Evolutionary conservation across 2,888 invertebrate species (phyloP), one percentile per base, ranked within the genome.

Genomic region (Orthonychiurus folsomi): DNA sequence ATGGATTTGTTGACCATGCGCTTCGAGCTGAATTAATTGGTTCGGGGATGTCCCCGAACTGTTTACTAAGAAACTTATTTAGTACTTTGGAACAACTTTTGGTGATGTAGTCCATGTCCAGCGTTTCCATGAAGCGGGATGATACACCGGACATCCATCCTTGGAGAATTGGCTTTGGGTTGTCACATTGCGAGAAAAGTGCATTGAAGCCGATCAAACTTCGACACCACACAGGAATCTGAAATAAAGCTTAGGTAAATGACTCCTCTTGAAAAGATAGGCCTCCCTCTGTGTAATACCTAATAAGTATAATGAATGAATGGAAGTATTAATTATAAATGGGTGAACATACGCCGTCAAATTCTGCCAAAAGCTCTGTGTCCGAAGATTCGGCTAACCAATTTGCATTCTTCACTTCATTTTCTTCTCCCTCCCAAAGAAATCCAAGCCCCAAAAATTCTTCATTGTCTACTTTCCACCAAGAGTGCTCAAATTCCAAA

Each of bases 71-170:
- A 75, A 84, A 85, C 69, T 78, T 80, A 61, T 79, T 76, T 52
- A 86, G 74, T 18, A 83, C 73, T 69, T 79, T 76, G 72, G 79
- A 76, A 60, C 82, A 81, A 50, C 79, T 81, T n/a, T 79, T 74
- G 24, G 76, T 74, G 2, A 86, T 79, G 60, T 82, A 78, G 20
- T 80, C 78, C 58, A 84, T 81, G 0, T 81, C 74, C 50, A 85
- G 74, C 1, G 75, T 76, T 75, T 89, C 89, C 77, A 86, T 81
- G 61, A 81, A 76, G 64, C 79, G 77, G 0, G 85, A 84, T 71
- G 82, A 81, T 53, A 80, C 77, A 1, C 87, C 87, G 56, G 82
- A 80, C n/a, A 86, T 78, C 87, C 88, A 88, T 0, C 82, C 86
- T 61, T 84, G 80, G 27, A 89, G 75, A n/a, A 85, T 78, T 37